These are phyloP conservation scores for Coturnix japonica DNA, from an alignment of 2,113 vertebrate species.

Conservation along the genomic window DNA sequence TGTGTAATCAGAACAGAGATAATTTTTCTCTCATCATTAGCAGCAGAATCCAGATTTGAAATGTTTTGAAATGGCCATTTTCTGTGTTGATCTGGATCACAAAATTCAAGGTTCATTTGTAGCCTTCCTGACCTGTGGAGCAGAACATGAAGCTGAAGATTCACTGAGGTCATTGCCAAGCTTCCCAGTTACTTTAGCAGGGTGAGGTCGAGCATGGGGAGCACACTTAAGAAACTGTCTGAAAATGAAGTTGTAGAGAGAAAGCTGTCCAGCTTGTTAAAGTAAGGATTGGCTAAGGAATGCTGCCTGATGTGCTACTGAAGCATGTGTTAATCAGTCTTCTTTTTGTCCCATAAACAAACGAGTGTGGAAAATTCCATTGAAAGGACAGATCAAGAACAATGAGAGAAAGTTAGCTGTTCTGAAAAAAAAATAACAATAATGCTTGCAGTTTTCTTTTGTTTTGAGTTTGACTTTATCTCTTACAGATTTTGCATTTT, in stretches of 20 bases:
- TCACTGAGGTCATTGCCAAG: not conserved
- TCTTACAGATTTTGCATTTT: not conserved
- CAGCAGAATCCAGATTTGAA: not conserved
- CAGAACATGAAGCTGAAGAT: not conserved
- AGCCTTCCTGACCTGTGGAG: not conserved
- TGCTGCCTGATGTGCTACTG: not conserved
- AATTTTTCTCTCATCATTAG: not conserved
- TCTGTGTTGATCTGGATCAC: not conserved
- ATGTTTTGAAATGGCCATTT: not conserved
- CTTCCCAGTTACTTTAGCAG: not conserved
- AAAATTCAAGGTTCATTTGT: not conserved
- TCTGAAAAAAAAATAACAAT: not conserved
- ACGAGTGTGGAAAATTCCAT: not conserved
- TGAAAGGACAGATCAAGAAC: not conserved
- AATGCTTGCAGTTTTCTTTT: not conserved
- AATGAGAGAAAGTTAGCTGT: not conserved
- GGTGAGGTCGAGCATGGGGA: fast-evolving
- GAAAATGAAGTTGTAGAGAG: not conserved
- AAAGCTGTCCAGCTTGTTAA: not conserved
- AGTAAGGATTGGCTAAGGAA: not conserved
- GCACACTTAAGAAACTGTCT: fast-evolving
- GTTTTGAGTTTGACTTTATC: not conserved
- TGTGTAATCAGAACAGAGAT: not conserved
- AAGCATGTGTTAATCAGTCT: not conserved
- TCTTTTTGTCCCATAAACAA: not conserved